Evolutionary conservation across 2,797 vertebrate genomes (phyloP).

Genomic region (Premnoplex brunnescens): DNA sequence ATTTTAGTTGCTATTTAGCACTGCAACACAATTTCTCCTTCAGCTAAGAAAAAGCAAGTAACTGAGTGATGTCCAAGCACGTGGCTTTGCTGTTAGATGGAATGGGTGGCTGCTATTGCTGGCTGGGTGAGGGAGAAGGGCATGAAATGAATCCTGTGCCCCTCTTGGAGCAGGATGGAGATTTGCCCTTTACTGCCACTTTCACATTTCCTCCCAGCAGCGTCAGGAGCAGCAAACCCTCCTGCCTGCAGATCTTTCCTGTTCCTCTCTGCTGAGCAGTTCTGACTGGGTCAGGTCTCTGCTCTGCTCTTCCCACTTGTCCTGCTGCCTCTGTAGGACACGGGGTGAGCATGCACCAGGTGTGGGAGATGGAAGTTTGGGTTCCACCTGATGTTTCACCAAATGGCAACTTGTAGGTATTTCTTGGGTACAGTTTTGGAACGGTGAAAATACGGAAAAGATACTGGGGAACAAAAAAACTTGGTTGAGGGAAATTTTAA

Average conservation of each 20-base stretch:
- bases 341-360: accelerated
- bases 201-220: background rate
- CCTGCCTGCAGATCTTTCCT: background rate
- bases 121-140: background rate
- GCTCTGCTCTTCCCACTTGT: background rate
- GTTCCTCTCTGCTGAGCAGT: background rate
- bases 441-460: background rate
- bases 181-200: background rate
- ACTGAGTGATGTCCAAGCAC: background rate
- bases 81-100: background rate
- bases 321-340: background rate
- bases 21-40: background rate
- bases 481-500: no score
- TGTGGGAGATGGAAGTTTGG: background rate
- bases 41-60: background rate
- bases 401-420: background rate
- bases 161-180: background rate
- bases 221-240: background rate
- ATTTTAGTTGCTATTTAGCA: background rate
- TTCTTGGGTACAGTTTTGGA: background rate
- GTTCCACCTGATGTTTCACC: background rate
- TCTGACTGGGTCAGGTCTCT: background rate
- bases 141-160: accelerated
- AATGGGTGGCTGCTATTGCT: background rate
- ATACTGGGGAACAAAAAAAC: background rate